Base-by-base conservation (phyloP, 2,888 invertebrate genomes). In the Lasioglossum malachurum region DNA sequence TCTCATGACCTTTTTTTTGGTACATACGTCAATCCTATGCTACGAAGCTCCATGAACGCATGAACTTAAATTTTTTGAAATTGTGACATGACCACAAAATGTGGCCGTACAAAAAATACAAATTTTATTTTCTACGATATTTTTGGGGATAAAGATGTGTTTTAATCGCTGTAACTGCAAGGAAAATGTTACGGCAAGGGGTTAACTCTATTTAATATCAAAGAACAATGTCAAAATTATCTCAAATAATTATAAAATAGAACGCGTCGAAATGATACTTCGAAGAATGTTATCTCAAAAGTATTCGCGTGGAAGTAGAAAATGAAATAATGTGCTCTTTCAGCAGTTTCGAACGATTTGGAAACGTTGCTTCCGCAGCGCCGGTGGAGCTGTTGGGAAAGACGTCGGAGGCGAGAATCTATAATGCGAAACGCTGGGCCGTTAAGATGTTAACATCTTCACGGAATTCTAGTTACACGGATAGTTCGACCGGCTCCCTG, bases 391-490 rank as follows among this genome's bases (percentile, higher is more conserved):
- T 19, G 31, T 64, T 31, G 8, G 57, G 19, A 64, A 64, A 64
- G 64, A 31, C 19, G 31, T 64, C 64, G 64, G 8, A 31, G 16
- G 19, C 16, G 64, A 31, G 31, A 31, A 64, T 64, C 64, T 64
- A 31, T 64, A 64, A 64, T 64, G 64, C 31, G 64, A 64, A 19
- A 31, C 64, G 64, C 8, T 0, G 8, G 2, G 31, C 64, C 31
- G 64, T 64, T 64, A 31, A 31, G 64, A 31, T 64, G 64, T 64
- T n/a, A 41, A 71, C 71, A 71, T 41, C 71, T 71, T 71, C n/a
- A 41, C n/a, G 71, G 71, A 71, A 71, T 71, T 71, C 71, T 41
- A 12, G 38, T 71, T n/a, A 71, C 38, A 38, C n/a, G 38, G 12
- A 71, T 41, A n/a, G 71, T 5, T 41, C 67, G 14, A 14, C n/a